These are phyloP conservation scores for Ferrisia virgata DNA, from an alignment of 2,888 invertebrate species.

Conservation along the genomic window DNA sequence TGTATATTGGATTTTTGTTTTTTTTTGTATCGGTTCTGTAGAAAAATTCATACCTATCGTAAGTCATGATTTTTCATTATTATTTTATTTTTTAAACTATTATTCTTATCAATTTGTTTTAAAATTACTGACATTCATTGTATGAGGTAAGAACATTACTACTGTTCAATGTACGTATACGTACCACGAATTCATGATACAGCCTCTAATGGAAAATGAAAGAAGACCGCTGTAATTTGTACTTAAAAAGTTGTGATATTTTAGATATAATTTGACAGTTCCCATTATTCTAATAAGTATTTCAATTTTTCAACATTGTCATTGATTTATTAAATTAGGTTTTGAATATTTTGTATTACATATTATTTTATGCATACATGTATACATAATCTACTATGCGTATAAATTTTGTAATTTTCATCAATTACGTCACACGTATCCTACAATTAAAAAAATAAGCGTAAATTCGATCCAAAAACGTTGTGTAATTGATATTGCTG, in stretches of 20 bases:
- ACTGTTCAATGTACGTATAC: background rate
- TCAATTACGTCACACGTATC: background rate
- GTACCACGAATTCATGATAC: background rate
- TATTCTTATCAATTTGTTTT: background rate
- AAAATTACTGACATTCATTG: background rate
- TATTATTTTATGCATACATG: background rate
- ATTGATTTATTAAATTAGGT: background rate
- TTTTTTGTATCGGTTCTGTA: background rate
- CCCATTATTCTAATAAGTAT: constrained; percentile 16
- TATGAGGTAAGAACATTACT: background rate
- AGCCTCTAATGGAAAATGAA: background rate
- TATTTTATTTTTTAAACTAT: background rate
- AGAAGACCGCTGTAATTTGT: background rate
- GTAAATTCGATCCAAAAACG: background rate
- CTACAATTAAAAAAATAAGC: background rate
- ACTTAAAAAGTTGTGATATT: constrained; percentile 24
- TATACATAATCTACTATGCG: background rate
- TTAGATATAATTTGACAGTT: constrained; percentile 12
- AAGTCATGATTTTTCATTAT: background rate
- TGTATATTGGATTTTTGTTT: background rate
- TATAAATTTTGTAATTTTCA: background rate
- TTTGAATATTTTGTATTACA: background rate
- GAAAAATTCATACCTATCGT: background rate
- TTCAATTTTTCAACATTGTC: constrained; percentile 2
- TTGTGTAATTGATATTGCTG: too few species aligned